These are phyloP conservation scores for Oithona nana DNA, from an alignment of 2,888 invertebrate species.

Conservation along the genomic window DNA sequence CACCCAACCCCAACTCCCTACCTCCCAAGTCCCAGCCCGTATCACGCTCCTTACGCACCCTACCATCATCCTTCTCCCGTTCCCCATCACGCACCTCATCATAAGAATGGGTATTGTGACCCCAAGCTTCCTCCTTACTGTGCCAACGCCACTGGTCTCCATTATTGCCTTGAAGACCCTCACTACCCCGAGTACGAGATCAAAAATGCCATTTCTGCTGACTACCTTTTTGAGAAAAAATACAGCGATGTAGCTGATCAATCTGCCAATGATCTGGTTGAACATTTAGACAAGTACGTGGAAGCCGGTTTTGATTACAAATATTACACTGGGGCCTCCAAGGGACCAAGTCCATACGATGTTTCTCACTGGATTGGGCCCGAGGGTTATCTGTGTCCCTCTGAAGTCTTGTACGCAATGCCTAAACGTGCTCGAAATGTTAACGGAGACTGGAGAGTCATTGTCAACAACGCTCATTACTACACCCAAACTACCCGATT, in stretches of 20 bases:
- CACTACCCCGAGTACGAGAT: slow-evolving; percentile 23
- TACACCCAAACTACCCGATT: slow-evolving; percentile 22
- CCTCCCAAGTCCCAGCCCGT: background rate
- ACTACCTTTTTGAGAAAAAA: slow-evolving; percentile 22
- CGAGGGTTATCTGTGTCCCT: slow-evolving; percentile 22
- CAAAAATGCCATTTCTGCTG: slow-evolving; percentile 21
- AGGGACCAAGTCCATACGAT: slow-evolving; percentile 21
- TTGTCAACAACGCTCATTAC: slow-evolving; percentile 23
- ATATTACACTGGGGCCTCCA: slow-evolving; percentile 22
- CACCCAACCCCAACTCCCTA: background rate
- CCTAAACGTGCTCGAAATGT: slow-evolving; percentile 22
- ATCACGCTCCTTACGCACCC: background rate
- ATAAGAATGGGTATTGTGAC: slow-evolving; percentile 20
- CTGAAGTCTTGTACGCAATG: slow-evolving; percentile 21
- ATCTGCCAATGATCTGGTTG: slow-evolving; percentile 23
- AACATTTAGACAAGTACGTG: slow-evolving; percentile 20
- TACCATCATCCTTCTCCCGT: background rate
- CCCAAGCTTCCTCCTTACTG: slow-evolving; percentile 21
- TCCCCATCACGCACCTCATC: slow-evolving; percentile 18
- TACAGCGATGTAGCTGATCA: slow-evolving; percentile 22
- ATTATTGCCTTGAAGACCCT: slow-evolving; percentile 22
- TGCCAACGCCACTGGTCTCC: slow-evolving; percentile 20
- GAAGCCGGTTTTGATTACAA: slow-evolving; percentile 22
- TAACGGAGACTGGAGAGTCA: slow-evolving; percentile 23
- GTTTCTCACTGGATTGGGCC: slow-evolving; percentile 21